Evolutionary conservation across 1,140 invertebrate species (phyloP), one percentile per base, ranked within the genome.

Genomic region (Temnothorax longispinosus): DNA sequence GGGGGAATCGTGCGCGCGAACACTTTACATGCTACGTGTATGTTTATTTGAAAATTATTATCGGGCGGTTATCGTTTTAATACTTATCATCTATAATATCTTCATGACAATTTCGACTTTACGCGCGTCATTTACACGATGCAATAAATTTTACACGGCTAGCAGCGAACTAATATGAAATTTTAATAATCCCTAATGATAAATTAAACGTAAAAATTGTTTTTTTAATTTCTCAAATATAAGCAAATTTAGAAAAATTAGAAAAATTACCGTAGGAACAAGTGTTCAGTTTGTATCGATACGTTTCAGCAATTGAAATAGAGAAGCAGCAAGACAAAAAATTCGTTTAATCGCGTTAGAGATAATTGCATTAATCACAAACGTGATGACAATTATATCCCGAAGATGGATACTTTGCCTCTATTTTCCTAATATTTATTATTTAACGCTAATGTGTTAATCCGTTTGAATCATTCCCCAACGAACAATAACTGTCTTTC

Each of bases 21-120:
- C 32, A 58, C 41, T 88, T 67, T 50, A 65, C 54, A 7, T 8
- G 1, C 35, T 54, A 54, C 52, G 52, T 54, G 47, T 76, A 72
- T 69, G 82, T 77, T 77, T 78, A 47, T 85, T 78, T 18, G 41
- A 64, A 78, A 85, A 56, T 85, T 64, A 64, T 85, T 77, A 76
- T 76, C 74, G 15, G 21, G 21, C 27, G 27, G 18, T 1, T 62
- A 62, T 60, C 69, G 32, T 62, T 47, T 32, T 13, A n/a, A 15
- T 60, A 50, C n/a, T 62, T 71, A 62, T 62, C 41, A 15, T 7
- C 3, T 11, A 32, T 60, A 84, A 35, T 21, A 74, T 60, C 27
- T 35, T 74, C 54, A 56, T 38, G n/a, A 8, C 50, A 50, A 41
- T 67, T 67, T 18, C 41, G 77, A 44, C n/a, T 67, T 67, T 77